Conservation (phyloP, 2,888 invertebrate genomes). For the Entomobrya multifasciata region DNA sequence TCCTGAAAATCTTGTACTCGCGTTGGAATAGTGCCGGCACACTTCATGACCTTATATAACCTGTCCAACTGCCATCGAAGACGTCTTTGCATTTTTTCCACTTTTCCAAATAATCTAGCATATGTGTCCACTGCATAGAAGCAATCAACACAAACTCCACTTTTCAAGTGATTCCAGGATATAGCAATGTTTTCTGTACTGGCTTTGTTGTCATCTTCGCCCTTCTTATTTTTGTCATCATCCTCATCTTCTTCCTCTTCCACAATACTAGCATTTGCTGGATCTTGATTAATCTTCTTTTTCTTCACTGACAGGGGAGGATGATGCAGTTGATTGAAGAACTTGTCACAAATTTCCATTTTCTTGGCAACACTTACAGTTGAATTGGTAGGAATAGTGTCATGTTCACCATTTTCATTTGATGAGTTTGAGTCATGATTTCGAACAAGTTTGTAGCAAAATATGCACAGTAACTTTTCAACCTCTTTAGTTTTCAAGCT, state of each 20-base stretch:
- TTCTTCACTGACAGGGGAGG: neutral
- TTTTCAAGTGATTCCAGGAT: neutral
- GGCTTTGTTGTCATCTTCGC: too few relatives aligned
- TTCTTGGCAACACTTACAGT: neutral
- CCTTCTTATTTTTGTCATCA: too few relatives aligned
- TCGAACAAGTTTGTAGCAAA: slow-evolving; percentile 4
- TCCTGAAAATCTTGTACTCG: neutral
- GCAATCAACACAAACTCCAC: neutral
- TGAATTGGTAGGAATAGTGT: neutral
- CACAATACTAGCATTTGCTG: neutral
- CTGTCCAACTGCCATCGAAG: neutral
- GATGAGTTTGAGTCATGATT: neutral
- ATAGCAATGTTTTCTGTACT: neutral
- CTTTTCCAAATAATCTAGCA: neutral
- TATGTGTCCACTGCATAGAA: neutral
- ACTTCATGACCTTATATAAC: neutral
- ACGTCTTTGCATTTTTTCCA: neutral
- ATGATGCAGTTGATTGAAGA: neutral
- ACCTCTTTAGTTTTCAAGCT: neutral
- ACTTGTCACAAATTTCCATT: neutral
- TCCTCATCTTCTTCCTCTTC: neutral
- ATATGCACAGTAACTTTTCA: neutral
- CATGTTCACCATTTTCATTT: neutral
- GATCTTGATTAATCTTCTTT: neutral
- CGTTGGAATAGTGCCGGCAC: neutral